A percentile compares a stretch with the other conserved stretches of the same genome.
phyloP scores from a whole-genome alignment of 1,140 invertebrate species.

The Solen grandis region DNA sequence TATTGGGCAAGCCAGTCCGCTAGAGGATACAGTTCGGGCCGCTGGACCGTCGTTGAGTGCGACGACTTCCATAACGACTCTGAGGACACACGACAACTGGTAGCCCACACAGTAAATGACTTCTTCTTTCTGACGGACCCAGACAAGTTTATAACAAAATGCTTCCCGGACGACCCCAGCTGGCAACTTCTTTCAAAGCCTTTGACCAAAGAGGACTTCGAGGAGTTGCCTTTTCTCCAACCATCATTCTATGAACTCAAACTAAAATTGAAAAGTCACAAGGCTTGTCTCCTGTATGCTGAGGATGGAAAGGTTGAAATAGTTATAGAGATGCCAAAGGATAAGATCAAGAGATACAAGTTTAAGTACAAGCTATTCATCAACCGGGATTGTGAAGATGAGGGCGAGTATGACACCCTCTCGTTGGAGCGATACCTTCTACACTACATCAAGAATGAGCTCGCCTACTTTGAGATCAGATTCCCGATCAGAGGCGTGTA shows the following conservation, averaged over 20 bases:
- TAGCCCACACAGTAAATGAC: constrained; percentile 53
- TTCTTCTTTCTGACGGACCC: constrained; percentile 67
- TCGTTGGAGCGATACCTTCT: constrained; percentile 55
- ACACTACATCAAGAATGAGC: constrained; percentile 53
- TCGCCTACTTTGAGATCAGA: constrained; percentile 58
- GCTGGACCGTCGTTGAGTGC: constrained; percentile 51
- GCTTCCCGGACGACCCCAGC: constrained; percentile 57
- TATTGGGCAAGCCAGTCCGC: constrained; percentile 60
- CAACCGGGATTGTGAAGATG: constrained; percentile 33
- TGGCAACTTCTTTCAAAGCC: constrained; percentile 63
- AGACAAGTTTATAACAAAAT: constrained; percentile 64
- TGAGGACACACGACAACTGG: background rate
- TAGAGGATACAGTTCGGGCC: constrained; percentile 54
- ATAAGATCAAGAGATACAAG: constrained; percentile 12
- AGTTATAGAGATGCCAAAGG: constrained; percentile 42
- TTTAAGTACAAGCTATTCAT: constrained; percentile 60
- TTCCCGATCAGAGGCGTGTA: constrained; percentile 64
- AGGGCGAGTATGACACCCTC: constrained; percentile 58
- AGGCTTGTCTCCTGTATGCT: constrained; percentile 50
- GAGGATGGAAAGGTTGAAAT: constrained; percentile 58
- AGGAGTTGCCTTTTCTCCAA: constrained; percentile 55
- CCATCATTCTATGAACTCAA: constrained; percentile 56
- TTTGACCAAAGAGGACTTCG: constrained; percentile 47
- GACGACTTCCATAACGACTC: constrained; percentile 47
- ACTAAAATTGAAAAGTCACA: constrained; percentile 34